Conservation (phyloP, 2,797 vertebrate genomes). For the Graptemys geographica region DNA sequence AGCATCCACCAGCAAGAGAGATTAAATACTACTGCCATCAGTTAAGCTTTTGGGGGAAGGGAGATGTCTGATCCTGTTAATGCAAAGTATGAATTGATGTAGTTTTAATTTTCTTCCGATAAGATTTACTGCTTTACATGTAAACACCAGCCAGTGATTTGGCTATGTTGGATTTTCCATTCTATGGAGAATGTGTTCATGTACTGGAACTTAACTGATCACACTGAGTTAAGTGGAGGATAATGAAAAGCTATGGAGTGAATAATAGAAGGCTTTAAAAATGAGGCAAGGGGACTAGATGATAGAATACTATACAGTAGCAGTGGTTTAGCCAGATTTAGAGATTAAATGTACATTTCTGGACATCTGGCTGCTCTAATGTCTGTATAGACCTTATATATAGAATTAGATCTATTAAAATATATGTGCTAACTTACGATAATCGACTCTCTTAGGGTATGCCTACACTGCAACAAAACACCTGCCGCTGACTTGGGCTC, state of each 20-base stretch:
- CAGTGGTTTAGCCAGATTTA: conserved; percentile 27
- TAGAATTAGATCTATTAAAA: conserved; percentile 49
- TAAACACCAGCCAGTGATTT: conserved; percentile 62
- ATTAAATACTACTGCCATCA: conserved; percentile 57
- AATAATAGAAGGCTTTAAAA: conserved; percentile 70
- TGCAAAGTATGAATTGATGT: conserved; percentile 65
- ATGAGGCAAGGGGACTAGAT: conserved; percentile 39
- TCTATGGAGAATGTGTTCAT: conserved; percentile 54
- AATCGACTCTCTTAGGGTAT: conserved; percentile 10
- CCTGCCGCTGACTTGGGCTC: too few species aligned
- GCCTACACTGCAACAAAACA: background rate
- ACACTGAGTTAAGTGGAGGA: conserved; percentile 59
- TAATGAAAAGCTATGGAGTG: conserved; percentile 71
- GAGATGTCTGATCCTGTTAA: conserved; percentile 68
- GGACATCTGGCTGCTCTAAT: conserved; percentile 64
- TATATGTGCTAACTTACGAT: conserved; percentile 14
- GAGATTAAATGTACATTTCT: conserved; percentile 57
- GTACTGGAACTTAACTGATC: conserved; percentile 68
- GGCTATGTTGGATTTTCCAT: conserved; percentile 48
- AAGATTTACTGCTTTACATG: conserved; percentile 71
- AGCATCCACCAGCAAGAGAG: conserved; percentile 56
- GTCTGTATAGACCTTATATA: conserved; percentile 7
- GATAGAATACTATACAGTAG: conserved; percentile 39
- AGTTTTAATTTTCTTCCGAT: conserved; percentile 67
- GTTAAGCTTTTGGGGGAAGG: conserved; percentile 40